These are phyloP conservation scores for Picus viridis DNA, from an alignment of 2,797 vertebrate species.

Conservation along the genomic window DNA sequence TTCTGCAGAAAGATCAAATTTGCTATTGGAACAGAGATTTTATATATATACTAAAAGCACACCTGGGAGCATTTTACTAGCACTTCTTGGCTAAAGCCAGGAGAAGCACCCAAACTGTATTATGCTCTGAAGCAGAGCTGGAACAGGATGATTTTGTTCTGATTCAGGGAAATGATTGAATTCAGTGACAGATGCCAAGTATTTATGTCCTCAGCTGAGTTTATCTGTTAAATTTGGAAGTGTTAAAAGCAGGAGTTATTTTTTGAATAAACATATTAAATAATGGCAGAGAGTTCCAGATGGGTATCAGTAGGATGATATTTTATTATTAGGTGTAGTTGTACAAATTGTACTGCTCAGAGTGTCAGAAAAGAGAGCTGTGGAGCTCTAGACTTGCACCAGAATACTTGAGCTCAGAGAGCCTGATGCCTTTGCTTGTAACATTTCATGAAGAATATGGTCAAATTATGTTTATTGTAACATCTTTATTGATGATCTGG, in stretches of 20 bases:
- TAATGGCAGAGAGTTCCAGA: not conserved
- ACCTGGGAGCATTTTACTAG: slow-evolving; percentile 32
- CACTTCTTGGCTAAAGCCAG: not conserved
- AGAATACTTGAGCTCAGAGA: not conserved
- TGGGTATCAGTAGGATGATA: not conserved
- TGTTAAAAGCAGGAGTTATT: slow-evolving; percentile 53
- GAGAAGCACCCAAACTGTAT: slow-evolving; percentile 6
- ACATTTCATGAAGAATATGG: not conserved
- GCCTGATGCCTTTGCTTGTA: not conserved
- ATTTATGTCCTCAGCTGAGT: slow-evolving; percentile 41
- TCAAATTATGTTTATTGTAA: not conserved
- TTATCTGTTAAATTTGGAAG: slow-evolving; percentile 63
- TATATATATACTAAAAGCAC: slow-evolving; percentile 5
- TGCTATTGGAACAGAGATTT: slow-evolving; percentile 19
- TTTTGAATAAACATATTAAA: slow-evolving; percentile 26
- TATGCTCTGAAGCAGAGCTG: not conserved
- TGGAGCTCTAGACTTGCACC: not conserved
- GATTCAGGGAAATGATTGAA: slow-evolving; percentile 27
- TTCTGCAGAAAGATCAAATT: slow-evolving; percentile 21
- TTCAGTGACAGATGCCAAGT: slow-evolving; percentile 45
- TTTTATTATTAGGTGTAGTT: not conserved
- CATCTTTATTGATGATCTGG: too few species aligned
- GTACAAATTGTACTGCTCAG: not conserved
- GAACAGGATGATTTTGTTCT: slow-evolving; percentile 26
- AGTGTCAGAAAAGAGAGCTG: not conserved